A percentile compares a stretch with the other conserved stretches of the same genome.
Conservation (phyloP, 92 coral and sea anemone species). For the Isaurus tuberculatus region DNA sequence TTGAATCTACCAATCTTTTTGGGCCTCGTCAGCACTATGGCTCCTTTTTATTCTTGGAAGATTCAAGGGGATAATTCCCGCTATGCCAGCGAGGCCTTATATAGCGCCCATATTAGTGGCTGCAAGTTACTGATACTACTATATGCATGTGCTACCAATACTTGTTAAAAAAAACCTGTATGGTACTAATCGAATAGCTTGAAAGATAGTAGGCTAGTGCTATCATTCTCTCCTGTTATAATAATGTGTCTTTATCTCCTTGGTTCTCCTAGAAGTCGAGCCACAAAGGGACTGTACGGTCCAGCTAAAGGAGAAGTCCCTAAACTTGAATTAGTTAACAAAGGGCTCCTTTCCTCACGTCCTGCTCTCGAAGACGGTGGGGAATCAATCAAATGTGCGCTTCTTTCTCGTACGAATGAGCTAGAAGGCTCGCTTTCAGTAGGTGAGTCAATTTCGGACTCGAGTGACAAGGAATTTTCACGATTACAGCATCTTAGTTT, state of each 20-base stretch:
- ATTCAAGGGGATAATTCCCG: too few relatives aligned
- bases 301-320: slow-evolving; percentile 30
- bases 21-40: too few relatives aligned
- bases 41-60: too few relatives aligned
- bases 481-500: slow-evolving; percentile 44
- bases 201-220: too few relatives aligned
- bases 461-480: not conserved
- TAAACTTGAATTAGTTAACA: slow-evolving; percentile 31
- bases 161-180: too few relatives aligned
- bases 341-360: slow-evolving; percentile 24
- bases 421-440: slow-evolving; percentile 13
- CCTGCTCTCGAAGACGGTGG: slow-evolving; percentile 38
- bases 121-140: too few relatives aligned
- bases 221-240: too few relatives aligned
- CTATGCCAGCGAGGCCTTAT: too few relatives aligned
- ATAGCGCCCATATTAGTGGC: too few relatives aligned
- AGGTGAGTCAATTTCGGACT: slow-evolving; percentile 6
- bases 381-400: slow-evolving; percentile 33
- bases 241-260: not conserved
- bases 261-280: slow-evolving; percentile 75
- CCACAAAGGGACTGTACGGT: slow-evolving; percentile 50
- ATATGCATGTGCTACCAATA: too few relatives aligned
- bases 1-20: too few relatives aligned
- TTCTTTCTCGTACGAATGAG: slow-evolving; percentile 37
- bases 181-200: too few relatives aligned